Conservation (phyloP, 2,888 invertebrate species). For the Ashinkailepas kermadecensis region DNA sequence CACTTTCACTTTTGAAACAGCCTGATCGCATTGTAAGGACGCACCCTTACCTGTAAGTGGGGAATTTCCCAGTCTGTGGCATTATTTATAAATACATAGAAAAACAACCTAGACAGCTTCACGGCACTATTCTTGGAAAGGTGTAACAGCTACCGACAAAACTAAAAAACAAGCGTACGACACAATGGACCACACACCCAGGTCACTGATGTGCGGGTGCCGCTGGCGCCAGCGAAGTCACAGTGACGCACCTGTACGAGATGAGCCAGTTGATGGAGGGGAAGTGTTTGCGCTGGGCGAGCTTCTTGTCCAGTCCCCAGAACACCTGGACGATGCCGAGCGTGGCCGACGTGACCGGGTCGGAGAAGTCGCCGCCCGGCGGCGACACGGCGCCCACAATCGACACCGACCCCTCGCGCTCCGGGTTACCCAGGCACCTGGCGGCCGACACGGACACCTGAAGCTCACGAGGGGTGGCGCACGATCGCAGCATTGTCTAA, state of each 20-base stretch:
- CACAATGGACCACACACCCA: neutral
- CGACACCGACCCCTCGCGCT: constrained; percentile 96
- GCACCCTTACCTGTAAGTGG: too few species aligned
- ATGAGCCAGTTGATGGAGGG: constrained; percentile 99
- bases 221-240: too few species aligned
- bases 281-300: constrained; percentile 99
- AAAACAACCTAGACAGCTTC: too few species aligned
- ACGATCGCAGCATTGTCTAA: too few species aligned
- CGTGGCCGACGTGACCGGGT: constrained; percentile 98
- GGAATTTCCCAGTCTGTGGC: too few species aligned
- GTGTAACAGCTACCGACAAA: too few species aligned
- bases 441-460: constrained; percentile 99
- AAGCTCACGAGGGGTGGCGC: constrained; percentile 51
- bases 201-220: too few species aligned
- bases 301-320: constrained; percentile 98
- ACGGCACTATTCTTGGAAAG: too few species aligned
- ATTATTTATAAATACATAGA: too few species aligned
- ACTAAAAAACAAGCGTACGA: constrained; percentile 10
- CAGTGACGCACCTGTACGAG: constrained; percentile 61
- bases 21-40: too few species aligned
- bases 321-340: constrained; percentile 98
- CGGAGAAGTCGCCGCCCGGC: constrained; percentile 99
- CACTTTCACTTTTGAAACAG: too few species aligned
- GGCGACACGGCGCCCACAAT: constrained; percentile 99
- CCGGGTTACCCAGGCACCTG: constrained; percentile 94